These are phyloP conservation scores for Caenorhabditis brenneri DNA, from an alignment of 1,140 invertebrate genomes.

Conservation along the genomic window DNA sequence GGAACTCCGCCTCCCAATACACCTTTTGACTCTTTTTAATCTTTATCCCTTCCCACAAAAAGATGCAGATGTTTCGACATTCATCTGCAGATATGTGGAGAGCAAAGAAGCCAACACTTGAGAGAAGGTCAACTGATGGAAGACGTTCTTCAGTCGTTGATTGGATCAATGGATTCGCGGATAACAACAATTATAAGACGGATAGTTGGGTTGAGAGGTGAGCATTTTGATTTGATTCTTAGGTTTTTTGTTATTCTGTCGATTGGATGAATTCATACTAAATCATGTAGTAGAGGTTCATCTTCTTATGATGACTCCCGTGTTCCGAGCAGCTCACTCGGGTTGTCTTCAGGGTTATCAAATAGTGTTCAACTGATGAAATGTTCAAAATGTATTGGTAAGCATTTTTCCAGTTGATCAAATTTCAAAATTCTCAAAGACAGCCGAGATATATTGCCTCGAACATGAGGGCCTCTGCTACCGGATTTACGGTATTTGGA, in stretches of 20 bases:
- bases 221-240: no score
- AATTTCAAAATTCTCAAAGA: no score
- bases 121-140: constrained; percentile 38
- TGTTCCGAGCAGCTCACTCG: no score
- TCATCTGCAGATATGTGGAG: constrained; percentile 36
- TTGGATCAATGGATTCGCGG: constrained; percentile 46
- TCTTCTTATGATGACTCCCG: no score
- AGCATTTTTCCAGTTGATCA: no score
- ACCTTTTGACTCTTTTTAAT: neutral
- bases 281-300: no score
- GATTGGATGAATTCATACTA: neutral
- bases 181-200: constrained; percentile 36
- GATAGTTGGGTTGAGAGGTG: constrained; percentile 20
- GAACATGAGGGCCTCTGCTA: no score
- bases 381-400: no score
- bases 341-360: no score
- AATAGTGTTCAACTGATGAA: no score
- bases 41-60: neutral
- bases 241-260: neutral
- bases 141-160: constrained; percentile 40
- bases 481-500: no score
- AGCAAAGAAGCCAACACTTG: constrained; percentile 14
- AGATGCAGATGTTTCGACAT: constrained; percentile 22
- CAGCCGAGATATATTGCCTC: no score
- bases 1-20: neutral